Conservation (phyloP, 2,797 vertebrate species). For the Pipistrellus nathusii region DNA sequence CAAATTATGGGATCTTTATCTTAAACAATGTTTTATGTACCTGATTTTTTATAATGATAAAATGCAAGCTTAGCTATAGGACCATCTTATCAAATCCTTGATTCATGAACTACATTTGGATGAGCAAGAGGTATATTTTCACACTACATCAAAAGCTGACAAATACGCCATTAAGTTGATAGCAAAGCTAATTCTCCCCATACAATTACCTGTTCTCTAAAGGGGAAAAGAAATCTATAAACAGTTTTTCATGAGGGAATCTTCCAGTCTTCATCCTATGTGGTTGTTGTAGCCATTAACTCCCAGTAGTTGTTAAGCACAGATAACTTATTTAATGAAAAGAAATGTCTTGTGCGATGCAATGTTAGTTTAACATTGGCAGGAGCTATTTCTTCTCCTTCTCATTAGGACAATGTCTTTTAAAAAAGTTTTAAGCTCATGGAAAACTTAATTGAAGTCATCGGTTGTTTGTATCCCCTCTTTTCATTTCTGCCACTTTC, state of each 20-base stretch:
- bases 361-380: neutral
- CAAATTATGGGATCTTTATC: neutral
- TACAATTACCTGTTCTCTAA: neutral
- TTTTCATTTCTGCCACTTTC: neutral
- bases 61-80: neutral
- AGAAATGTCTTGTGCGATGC: neutral
- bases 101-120: neutral
- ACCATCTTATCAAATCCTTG: neutral
- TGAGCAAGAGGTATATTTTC: neutral
- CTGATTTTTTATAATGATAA: neutral
- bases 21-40: neutral
- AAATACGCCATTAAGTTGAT: neutral
- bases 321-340: conserved; percentile 8
- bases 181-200: neutral
- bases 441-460: conserved; percentile 2
- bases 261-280: neutral
- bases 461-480: neutral
- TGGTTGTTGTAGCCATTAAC: neutral
- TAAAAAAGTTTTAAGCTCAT: conserved; percentile 11
- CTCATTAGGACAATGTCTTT: conserved; percentile 8
- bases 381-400: neutral
- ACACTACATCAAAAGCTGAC: neutral
- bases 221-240: neutral
- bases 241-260: neutral
- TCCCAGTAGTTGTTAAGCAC: neutral